Evolutionary conservation across 2,113 vertebrate genomes (phyloP), one percentile per base, ranked within the genome.

Genomic region (Anseranas semipalmata): DNA sequence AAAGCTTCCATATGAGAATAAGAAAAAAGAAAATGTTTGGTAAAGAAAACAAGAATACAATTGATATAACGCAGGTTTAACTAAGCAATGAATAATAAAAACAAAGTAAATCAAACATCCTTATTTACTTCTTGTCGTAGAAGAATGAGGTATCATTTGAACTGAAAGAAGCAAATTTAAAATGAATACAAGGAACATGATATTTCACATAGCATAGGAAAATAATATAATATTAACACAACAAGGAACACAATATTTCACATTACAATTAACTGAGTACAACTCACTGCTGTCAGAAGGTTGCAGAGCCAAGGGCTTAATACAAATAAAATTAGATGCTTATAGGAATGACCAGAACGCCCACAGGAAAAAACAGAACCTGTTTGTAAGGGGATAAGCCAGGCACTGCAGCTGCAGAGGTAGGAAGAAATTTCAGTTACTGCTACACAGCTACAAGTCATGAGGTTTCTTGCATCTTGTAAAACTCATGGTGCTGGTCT

Each of bases 181-280:
- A 93, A 83, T 63, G 1, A 86, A 86, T 68, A 87, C 62, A 92
- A 76, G 70, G 39, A 87, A 73, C 66, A 32, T 10, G 66, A 14
- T 77, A 90, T 80, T 85, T 83, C 79, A 83, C 37, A 30, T 1
- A 46, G 50, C 0, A 0, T 12, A 62, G 80, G 73, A 91, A 81
- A 39, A 83, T 68, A 76, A 88, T 70, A 8, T 22, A 71, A 48
- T 79, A 94, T 93, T 93, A 94, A 87, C 25, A 78, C 87, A 93
- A 91, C 71, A 94, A 74, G 70, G 70, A 91, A 91, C 77, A 75
- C 48, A 89, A 37, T 93, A 94, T 89, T 95, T 95, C 91, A 93
- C 53, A 66, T 89, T 91, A 91, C 45, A 88, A 32, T 63, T 78
- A 93, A 94, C 94, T 82, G 96, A 75, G 41, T 43, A 60, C 71